Percentiles rank a stretch among this genome's conserved stretches.
Evolutionary conservation across 2,113 vertebrate genomes (phyloP).

Genomic region (Clarias magur): DNA sequence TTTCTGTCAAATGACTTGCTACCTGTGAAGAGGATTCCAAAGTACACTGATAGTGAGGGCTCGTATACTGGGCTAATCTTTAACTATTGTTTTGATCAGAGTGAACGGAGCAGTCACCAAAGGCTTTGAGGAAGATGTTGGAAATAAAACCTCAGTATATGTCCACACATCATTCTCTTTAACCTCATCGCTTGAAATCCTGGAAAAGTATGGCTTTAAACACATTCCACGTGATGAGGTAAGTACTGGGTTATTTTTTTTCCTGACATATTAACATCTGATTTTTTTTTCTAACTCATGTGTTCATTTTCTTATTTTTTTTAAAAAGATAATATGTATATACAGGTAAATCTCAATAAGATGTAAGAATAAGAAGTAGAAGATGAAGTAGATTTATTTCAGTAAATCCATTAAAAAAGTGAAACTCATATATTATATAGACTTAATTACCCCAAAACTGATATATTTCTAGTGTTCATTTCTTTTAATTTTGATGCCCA

Average conservation of each 20-base stretch:
- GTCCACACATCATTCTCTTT: slow-evolving; percentile 84
- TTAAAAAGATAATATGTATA: too few relatives aligned
- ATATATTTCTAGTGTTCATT: too few relatives aligned
- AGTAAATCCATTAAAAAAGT: too few relatives aligned
- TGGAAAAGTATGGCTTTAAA: slow-evolving; percentile 68
- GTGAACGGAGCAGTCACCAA: slow-evolving; percentile 80
- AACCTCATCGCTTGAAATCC: slow-evolving; percentile 37
- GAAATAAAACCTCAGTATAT: slow-evolving; percentile 85
- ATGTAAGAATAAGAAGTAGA: too few relatives aligned
- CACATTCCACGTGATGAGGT: slow-evolving; percentile 75
- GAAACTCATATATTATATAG: too few relatives aligned
- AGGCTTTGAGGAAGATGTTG: slow-evolving; percentile 84
- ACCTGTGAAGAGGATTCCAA: neutral
- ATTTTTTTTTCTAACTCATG: too few relatives aligned
- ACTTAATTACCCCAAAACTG: too few relatives aligned
- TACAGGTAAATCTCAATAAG: too few relatives aligned
- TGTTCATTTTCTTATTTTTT: neutral
- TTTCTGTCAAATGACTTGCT: neutral
- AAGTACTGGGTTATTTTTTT: slow-evolving; percentile 26
- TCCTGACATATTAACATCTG: neutral
- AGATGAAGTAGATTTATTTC: too few relatives aligned
- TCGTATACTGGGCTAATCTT: neutral
- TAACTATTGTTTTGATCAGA: slow-evolving; percentile 61
- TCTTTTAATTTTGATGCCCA: too few relatives aligned
- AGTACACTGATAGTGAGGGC: neutral